These are phyloP conservation scores for Tenthredo distinguenda DNA, from an alignment of 2,888 invertebrate genomes.

Conservation along the genomic window DNA sequence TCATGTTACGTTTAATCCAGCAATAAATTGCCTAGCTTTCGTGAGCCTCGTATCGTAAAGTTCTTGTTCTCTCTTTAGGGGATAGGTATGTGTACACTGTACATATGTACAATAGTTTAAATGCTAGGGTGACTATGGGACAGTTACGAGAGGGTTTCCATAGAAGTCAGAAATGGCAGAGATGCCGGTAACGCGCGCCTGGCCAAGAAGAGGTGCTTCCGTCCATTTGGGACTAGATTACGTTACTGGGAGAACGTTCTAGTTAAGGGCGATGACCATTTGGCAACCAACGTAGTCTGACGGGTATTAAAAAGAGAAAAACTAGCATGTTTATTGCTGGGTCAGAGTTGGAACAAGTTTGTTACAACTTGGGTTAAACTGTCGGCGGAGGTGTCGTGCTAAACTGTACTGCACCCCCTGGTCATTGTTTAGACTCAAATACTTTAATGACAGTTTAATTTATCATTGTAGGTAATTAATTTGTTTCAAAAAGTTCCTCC, in stretches of 20 bases:
- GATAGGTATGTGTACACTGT: background rate
- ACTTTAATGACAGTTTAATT: slow-evolving; percentile 41
- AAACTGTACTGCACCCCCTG: background rate
- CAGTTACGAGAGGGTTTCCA: slow-evolving; percentile 5
- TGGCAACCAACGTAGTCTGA: slow-evolving; percentile 32
- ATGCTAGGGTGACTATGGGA: slow-evolving; percentile 14
- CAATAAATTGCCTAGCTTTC: background rate
- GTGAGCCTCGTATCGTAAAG: background rate
- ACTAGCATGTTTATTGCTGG: slow-evolving; percentile 29
- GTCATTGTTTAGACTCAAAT: slow-evolving; percentile 28
- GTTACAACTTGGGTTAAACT: slow-evolving; percentile 36
- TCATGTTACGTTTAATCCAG: slow-evolving; percentile 13
- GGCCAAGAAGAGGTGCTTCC: slow-evolving; percentile 32
- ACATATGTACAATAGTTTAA: background rate
- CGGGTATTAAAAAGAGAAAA: slow-evolving; percentile 14
- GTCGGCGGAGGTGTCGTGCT: slow-evolving; percentile 11
- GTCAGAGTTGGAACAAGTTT: slow-evolving; percentile 37
- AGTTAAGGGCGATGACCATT: slow-evolving; percentile 31
- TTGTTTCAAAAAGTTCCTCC: slow-evolving; percentile 10
- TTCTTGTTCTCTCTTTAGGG: background rate
- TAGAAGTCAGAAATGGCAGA: slow-evolving; percentile 31
- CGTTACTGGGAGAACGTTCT: background rate
- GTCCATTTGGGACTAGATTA: slow-evolving; percentile 33
- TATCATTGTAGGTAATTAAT: slow-evolving; percentile 43
- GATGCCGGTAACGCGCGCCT: slow-evolving; percentile 16